phyloP scores from a whole-genome alignment of 2,113 vertebrate species.

The Thermophis baileyi region DNA sequence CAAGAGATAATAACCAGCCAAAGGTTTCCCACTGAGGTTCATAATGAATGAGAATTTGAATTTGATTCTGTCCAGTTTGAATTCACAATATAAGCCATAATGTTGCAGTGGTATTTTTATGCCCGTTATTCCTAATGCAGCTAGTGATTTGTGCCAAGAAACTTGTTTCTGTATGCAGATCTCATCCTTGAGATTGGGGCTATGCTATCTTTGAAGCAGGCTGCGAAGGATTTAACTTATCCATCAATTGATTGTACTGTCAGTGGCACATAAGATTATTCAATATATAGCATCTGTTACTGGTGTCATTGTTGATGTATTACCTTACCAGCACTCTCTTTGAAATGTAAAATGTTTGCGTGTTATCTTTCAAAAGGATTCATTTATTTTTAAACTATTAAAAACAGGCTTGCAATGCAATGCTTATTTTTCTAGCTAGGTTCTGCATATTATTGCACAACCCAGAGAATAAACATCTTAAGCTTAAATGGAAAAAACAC shows the following conservation, averaged over 20 bases:
- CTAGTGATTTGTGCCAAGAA: background rate
- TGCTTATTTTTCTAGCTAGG: slow-evolving; percentile 6
- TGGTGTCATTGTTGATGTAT: slow-evolving; percentile 43
- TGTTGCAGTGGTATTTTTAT: background rate
- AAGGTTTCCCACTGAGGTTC: background rate
- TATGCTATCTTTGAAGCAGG: slow-evolving; percentile 43
- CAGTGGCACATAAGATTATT: slow-evolving; percentile 48
- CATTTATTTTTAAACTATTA: slow-evolving; percentile 35
- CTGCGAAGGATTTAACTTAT: slow-evolving; percentile 56
- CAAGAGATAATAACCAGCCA: background rate
- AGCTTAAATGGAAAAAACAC: background rate
- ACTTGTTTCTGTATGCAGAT: background rate
- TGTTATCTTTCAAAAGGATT: slow-evolving; percentile 37
- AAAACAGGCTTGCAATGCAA: background rate
- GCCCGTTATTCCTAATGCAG: background rate
- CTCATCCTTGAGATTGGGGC: background rate
- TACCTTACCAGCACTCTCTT: slow-evolving; percentile 45
- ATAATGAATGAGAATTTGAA: background rate
- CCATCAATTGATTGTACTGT: slow-evolving; percentile 60
- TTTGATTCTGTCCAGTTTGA: background rate
- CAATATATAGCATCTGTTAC: slow-evolving; percentile 45
- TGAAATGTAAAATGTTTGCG: slow-evolving; percentile 38
- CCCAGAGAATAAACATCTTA: background rate
- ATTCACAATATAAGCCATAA: background rate
- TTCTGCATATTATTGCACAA: background rate